Base-by-base conservation (phyloP, 2,113 vertebrate genomes). In the Caloenas nicobarica region DNA sequence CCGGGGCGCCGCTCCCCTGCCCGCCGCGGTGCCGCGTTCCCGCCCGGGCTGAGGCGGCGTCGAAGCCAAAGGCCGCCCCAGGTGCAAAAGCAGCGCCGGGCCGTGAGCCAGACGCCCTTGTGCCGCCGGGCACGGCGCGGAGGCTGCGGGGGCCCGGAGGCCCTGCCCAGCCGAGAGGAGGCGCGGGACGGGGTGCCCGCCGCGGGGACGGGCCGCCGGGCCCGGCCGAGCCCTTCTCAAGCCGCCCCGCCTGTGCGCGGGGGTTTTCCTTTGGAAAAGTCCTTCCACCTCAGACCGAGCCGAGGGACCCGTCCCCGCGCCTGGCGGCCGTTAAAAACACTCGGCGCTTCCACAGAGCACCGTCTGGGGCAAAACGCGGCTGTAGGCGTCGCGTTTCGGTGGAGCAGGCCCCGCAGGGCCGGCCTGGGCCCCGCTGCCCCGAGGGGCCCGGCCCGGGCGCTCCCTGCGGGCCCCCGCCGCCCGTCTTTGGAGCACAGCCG, bases 401-500 rank as follows among this genome's bases (percentile, higher is more conserved):
- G n/a, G n/a, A n/a, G n/a, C n/a, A n/a, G n/a, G n/a, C n/a, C n/a
- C n/a, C n/a, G n/a, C n/a, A n/a, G n/a, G n/a, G n/a, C n/a, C n/a
- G n/a, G n/a, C n/a, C n/a, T n/a, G n/a, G n/a, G n/a, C n/a, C n/a
- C n/a, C n/a, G n/a, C n/a, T n/a, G n/a, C n/a, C n/a, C n/a, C n/a
- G n/a, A n/a, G n/a, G n/a, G n/a, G n/a, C n/a, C 25, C 10, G 33
- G 25, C 33, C 21, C 21, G 16, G 46, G 26, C 9, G 23, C 33
- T 56, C 42, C 54, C 5, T 7, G 51, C 29, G 14, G 51, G 29
- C 66, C 15, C 11, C 53, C 13, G 44, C 36, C 3, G 3, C 29
- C 34, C 25, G 6, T 8, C 14, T 3, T 13, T 8, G 2, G 1
- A 3, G 7, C 53, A 1, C 26, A 0, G 25, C 2, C 22, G 17